Conservation (phyloP, 2,888 invertebrate genomes). For the Odontomyia ornata region DNA sequence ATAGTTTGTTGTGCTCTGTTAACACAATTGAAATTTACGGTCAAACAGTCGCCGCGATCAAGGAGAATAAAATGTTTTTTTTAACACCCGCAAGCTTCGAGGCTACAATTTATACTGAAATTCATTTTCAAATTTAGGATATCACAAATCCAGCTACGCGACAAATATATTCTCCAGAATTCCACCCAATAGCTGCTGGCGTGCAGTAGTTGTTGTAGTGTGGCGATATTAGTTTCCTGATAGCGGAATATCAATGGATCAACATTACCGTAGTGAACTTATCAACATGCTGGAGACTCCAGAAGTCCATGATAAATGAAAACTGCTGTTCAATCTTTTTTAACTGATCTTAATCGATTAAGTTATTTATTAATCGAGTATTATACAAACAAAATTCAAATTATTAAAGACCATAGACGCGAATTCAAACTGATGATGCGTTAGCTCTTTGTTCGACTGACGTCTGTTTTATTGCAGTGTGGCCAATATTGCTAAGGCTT, state of each 20-base stretch:
- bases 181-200: not conserved
- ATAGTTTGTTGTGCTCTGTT: not conserved
- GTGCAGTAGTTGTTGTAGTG: not conserved
- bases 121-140: not conserved
- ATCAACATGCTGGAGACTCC: constrained; percentile 1
- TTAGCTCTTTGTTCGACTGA: no score
- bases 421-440: no score
- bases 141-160: not conserved
- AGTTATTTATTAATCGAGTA: no score
- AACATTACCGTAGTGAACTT: not conserved
- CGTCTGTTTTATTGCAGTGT: no score
- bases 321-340: not conserved
- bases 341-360: no score
- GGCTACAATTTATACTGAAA: not conserved
- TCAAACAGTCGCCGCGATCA: not conserved
- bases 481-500: no score
- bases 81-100: not conserved
- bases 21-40: not conserved
- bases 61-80: not conserved
- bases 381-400: no score
- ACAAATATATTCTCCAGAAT: not conserved
- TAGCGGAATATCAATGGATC: constrained; percentile 12
- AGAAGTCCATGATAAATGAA: constrained; percentile 17
- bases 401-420: no score
- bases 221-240: not conserved